phyloP scores from a whole-genome alignment of 2,888 invertebrate species.

The Andrena chrysosceles region DNA sequence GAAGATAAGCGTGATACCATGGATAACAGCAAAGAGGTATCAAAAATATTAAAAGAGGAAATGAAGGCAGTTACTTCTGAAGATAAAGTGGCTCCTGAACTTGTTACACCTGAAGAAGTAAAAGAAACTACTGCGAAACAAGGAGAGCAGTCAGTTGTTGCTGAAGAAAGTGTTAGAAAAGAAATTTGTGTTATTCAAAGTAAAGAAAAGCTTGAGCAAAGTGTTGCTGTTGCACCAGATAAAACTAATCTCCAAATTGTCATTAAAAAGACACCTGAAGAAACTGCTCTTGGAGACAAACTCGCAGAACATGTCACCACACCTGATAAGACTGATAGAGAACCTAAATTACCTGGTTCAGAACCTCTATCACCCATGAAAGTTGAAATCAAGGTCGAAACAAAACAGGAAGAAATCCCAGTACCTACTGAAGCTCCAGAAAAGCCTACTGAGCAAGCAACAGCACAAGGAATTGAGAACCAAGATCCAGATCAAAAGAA shows the following conservation, averaged over 20 bases:
- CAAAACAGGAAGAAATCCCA: conserved; percentile 50
- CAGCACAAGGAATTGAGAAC: neutral
- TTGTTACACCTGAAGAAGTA: neutral
- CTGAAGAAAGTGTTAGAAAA: neutral
- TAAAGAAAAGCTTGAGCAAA: conserved; percentile 6
- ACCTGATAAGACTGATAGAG: conserved; percentile 49
- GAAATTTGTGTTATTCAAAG: neutral
- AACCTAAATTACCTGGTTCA: conserved; percentile 65
- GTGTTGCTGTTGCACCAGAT: neutral
- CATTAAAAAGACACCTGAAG: neutral
- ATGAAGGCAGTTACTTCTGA: neutral
- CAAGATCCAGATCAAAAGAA: conserved; percentile 59
- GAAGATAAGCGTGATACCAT: neutral
- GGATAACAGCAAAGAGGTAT: neutral
- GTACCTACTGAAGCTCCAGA: neutral
- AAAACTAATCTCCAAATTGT: neutral
- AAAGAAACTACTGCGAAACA: neutral
- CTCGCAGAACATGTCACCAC: neutral
- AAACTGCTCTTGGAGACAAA: neutral
- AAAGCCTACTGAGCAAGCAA: neutral
- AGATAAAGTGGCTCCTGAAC: neutral
- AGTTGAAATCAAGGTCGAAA: neutral
- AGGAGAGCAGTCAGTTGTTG: neutral
- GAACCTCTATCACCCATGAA: neutral
- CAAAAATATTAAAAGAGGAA: neutral